Percentiles rank a stretch among this genome's conserved stretches.
Evolutionary conservation across 2,797 vertebrate species (phyloP).

Genomic region (Thripadectes ignobilis): DNA sequence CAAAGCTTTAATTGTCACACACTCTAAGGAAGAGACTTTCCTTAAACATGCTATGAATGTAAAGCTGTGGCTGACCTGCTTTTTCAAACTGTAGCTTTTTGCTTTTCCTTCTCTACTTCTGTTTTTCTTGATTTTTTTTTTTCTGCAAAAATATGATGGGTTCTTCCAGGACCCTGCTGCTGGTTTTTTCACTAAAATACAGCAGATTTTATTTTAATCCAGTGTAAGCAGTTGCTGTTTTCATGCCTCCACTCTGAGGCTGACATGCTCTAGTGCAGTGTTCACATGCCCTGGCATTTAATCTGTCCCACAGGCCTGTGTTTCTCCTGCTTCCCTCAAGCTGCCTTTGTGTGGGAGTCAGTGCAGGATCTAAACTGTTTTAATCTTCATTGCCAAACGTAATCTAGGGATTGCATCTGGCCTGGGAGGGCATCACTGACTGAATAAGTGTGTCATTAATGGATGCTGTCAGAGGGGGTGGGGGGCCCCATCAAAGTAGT

Average conservation of each 20-base stretch:
- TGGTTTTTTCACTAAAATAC: background rate
- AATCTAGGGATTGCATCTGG: constrained; percentile 12
- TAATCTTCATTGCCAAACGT: background rate
- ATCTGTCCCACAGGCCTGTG: background rate
- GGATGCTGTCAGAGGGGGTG: background rate
- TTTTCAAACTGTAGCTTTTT: background rate
- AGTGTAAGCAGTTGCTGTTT: background rate
- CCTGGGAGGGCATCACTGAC: background rate
- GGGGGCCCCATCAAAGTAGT: background rate
- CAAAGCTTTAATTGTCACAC: background rate
- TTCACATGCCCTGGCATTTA: background rate
- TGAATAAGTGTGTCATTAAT: background rate
- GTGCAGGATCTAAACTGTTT: background rate
- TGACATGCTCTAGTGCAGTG: background rate
- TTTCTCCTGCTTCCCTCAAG: background rate
- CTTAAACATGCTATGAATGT: background rate
- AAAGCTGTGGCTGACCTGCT: background rate
- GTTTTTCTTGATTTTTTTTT: background rate
- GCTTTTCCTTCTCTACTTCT: background rate
- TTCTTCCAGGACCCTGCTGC: background rate
- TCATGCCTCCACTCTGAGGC: background rate
- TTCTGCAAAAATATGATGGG: fast-evolving
- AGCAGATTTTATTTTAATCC: background rate
- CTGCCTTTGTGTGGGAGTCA: background rate
- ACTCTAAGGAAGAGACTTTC: background rate